A percentile compares a stretch with the other conserved stretches of the same genome.
Evolutionary conservation across 2,113 vertebrate genomes (phyloP).

Genomic region (Cisticola juncidis): DNA sequence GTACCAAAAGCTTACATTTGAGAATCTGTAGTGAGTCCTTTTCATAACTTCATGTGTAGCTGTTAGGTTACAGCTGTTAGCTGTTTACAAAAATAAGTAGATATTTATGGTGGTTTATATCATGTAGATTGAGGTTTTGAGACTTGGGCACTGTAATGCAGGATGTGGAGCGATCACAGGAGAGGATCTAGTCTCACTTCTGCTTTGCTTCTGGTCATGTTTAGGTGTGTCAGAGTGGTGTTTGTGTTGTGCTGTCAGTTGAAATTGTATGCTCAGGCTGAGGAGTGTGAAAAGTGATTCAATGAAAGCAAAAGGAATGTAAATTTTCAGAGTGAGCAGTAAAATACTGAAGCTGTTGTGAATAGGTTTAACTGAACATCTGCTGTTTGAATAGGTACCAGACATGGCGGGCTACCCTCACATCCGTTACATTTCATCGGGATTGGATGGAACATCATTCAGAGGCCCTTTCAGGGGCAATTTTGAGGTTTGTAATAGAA

Average conservation of each 20-base stretch:
- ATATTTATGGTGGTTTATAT: not conserved
- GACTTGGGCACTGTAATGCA: not conserved
- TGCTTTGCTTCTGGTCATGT: not conserved
- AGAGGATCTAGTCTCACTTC: not conserved
- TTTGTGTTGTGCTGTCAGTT: not conserved
- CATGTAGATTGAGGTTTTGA: not conserved
- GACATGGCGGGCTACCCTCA: slow-evolving; percentile 94
- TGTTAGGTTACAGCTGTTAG: not conserved
- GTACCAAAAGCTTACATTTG: not conserved
- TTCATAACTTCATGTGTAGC: not conserved
- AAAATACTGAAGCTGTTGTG: slow-evolving; percentile 53
- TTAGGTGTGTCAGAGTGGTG: not conserved
- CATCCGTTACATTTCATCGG: slow-evolving; percentile 99
- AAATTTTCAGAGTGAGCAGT: slow-evolving; percentile 29
- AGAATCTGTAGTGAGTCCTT: not conserved
- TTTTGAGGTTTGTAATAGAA: slow-evolving; percentile 90
- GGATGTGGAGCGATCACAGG: not conserved
- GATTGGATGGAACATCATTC: slow-evolving; percentile 91
- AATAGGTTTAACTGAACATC: slow-evolving; percentile 68
- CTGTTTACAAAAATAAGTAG: not conserved
- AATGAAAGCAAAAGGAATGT: slow-evolving; percentile 11
- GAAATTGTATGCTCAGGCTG: not conserved
- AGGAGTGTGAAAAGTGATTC: slow-evolving; percentile 23
- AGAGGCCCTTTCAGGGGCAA: slow-evolving; percentile 88
- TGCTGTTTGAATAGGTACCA: slow-evolving; percentile 81